These are phyloP conservation scores for Ypsolopha sequella DNA, from an alignment of 2,888 invertebrate species.

Conservation along the genomic window DNA sequence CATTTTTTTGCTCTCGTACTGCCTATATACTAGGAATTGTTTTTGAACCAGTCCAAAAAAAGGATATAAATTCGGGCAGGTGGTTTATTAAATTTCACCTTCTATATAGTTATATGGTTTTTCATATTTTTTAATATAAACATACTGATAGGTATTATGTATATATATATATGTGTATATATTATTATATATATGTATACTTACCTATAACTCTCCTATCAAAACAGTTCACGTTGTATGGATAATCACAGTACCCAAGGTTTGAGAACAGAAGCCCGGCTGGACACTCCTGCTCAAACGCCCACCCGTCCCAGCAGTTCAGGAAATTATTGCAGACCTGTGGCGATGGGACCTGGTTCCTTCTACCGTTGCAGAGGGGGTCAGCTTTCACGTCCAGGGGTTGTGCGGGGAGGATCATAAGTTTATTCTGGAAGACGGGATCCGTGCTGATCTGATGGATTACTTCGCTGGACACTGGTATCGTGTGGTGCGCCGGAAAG, in stretches of 20 bases:
- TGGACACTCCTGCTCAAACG: constrained; percentile 76
- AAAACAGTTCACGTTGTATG: constrained; percentile 73
- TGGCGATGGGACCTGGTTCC: constrained; percentile 74
- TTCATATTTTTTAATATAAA: no score
- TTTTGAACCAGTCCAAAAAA: no score
- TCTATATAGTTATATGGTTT: no score
- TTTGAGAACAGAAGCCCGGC: constrained; percentile 72
- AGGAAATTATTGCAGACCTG: constrained; percentile 73
- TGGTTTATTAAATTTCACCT: no score
- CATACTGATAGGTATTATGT: no score
- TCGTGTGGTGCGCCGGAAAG: constrained; percentile 37
- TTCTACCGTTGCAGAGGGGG: constrained; percentile 49
- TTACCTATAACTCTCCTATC: constrained; percentile 50
- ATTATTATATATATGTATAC: no score
- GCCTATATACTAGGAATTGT: no score
- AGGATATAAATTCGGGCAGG: no score
- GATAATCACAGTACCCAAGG: constrained; percentile 74
- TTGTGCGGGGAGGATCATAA: constrained; percentile 31
- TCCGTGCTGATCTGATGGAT: constrained; percentile 42
- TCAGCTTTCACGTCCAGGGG: constrained; percentile 30
- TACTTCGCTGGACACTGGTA: constrained; percentile 54
- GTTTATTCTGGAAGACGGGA: constrained; percentile 44
- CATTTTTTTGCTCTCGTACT: no score
- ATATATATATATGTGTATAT: no score
- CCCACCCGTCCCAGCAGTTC: constrained; percentile 80